phyloP scores from a whole-genome alignment of 2,113 vertebrate genomes.

The Daphoenositta chrysoptera region DNA sequence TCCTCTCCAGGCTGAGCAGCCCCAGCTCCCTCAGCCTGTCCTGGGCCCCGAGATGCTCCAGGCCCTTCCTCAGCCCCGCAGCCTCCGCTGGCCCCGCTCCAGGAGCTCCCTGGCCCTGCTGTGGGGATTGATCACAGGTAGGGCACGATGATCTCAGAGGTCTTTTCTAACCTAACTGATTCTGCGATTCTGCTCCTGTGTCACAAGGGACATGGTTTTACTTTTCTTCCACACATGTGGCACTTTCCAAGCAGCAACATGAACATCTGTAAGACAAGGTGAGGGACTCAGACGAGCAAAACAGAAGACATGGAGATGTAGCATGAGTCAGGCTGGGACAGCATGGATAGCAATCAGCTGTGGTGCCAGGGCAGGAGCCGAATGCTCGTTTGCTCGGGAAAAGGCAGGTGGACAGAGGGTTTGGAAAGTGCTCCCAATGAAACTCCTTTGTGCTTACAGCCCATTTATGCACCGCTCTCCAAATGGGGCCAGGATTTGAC shows the following conservation, averaged over 20 bases:
- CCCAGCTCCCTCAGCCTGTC: not conserved
- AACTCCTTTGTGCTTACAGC: not conserved
- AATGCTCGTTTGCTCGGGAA: not conserved
- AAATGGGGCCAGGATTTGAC: not conserved
- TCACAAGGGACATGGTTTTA: accelerated
- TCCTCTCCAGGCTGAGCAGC: not conserved
- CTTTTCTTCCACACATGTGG: accelerated
- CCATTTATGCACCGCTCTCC: not conserved
- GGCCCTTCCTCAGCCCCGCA: not conserved
- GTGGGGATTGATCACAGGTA: not conserved
- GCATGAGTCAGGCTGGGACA: not conserved
- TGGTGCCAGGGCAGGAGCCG: accelerated
- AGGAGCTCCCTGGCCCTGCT: not conserved
- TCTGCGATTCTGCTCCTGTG: not conserved
- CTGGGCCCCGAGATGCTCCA: not conserved
- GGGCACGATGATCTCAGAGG: accelerated
- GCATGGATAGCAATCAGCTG: accelerated
- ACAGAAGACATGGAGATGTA: accelerated
- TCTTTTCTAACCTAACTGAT: accelerated
- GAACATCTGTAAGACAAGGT: not conserved
- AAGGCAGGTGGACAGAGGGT: not conserved
- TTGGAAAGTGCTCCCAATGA: not conserved
- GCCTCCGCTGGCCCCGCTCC: not conserved
- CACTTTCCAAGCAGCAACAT: not conserved
- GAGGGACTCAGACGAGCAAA: not conserved